Percentiles rank a stretch among this genome's conserved stretches.
These are phyloP conservation scores for Kryphioiulus occultus DNA, from an alignment of 2,888 invertebrate species.

Conservation along the genomic window DNA sequence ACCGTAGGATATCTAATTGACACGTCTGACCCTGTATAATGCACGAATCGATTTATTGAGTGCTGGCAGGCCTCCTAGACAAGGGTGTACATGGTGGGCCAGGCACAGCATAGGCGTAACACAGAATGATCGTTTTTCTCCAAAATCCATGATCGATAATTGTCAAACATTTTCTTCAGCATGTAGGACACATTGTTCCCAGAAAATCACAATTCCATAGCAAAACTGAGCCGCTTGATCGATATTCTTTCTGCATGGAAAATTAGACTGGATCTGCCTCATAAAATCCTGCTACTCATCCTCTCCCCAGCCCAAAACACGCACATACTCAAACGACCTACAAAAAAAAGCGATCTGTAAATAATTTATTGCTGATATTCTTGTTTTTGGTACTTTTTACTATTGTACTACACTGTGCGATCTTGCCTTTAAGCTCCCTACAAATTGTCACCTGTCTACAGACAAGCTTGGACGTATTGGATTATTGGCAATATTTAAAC, in stretches of 20 bases:
- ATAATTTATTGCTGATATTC: neutral
- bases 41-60: neutral
- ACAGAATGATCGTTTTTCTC: neutral
- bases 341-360: neutral
- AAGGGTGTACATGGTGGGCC: neutral
- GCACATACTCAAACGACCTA: neutral
- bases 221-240: neutral
- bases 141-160: neutral
- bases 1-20: neutral
- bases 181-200: neutral
- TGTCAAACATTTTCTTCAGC: neutral
- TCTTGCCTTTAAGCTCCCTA: neutral
- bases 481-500: slow-evolving; percentile 3
- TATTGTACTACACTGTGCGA: neutral
- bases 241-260: neutral
- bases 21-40: neutral
- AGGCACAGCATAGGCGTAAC: neutral
- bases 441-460: neutral
- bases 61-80: neutral
- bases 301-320: neutral
- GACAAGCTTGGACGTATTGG: neutral
- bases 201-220: neutral
- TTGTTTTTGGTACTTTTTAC: neutral
- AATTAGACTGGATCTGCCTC: neutral
- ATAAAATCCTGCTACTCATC: neutral